A percentile compares a stretch with the other conserved stretches of the same genome.
Conservation (phyloP, 2,888 invertebrate species). For the Antitype chi region DNA sequence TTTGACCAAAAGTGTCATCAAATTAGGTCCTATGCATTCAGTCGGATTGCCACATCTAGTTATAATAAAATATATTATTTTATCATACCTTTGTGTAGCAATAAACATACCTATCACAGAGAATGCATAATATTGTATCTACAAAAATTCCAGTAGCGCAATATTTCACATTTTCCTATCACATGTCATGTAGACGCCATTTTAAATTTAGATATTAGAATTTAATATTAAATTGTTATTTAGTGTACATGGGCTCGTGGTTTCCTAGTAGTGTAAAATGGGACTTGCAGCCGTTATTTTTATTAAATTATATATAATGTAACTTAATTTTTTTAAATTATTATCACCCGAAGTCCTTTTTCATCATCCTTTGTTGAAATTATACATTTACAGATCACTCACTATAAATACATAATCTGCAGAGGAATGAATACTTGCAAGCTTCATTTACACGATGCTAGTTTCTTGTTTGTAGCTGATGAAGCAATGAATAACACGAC, state of each 20-base stretch:
- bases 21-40: slow-evolving; percentile 3
- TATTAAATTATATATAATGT: slow-evolving; percentile 59
- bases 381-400: background rate
- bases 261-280: slow-evolving; percentile 53
- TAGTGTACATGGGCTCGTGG: slow-evolving; percentile 61
- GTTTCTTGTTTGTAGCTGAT: background rate
- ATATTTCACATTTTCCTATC: slow-evolving; percentile 48
- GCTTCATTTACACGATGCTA: background rate
- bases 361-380: too few species aligned
- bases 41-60: background rate
- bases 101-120: slow-evolving; percentile 3
- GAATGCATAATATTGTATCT: slow-evolving; percentile 51
- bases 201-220: slow-evolving; percentile 58
- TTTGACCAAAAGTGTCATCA: background rate
- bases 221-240: slow-evolving; percentile 66
- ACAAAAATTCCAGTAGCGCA: slow-evolving; percentile 52
- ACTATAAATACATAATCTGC: too few species aligned
- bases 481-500: background rate
- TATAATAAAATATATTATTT: slow-evolving; percentile 62
- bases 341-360: background rate
- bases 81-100: slow-evolving; percentile 22
- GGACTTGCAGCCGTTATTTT: slow-evolving; percentile 57
- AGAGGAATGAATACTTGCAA: background rate
- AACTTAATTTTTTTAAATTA: slow-evolving; percentile 15
- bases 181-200: slow-evolving; percentile 52